These are phyloP conservation scores for Mesocricetus auratus DNA, from an alignment of 2,113 vertebrate genomes.

Conservation along the genomic window DNA sequence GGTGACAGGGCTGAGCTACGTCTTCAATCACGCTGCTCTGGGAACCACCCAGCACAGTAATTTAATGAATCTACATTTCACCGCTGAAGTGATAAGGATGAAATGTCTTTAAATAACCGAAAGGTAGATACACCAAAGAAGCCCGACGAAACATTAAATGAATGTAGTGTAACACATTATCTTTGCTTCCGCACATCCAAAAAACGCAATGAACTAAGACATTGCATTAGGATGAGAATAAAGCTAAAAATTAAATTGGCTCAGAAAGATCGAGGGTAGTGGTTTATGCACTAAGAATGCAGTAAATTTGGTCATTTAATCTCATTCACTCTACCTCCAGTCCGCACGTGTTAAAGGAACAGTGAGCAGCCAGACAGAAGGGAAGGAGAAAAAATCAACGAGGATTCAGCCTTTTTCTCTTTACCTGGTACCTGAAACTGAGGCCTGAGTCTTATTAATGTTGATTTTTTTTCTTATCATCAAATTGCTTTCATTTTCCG, in stretches of 20 bases:
- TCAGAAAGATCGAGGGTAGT: constrained; percentile 88
- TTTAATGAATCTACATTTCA: constrained; percentile 90
- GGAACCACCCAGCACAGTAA: constrained; percentile 82
- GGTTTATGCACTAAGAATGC: constrained; percentile 89
- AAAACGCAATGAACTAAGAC: constrained; percentile 92
- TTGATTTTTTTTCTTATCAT: constrained; percentile 76
- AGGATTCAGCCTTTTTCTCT: constrained; percentile 39
- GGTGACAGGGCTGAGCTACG: constrained; percentile 71
- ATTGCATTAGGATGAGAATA: constrained; percentile 91
- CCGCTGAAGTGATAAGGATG: constrained; percentile 89
- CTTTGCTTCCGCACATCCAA: constrained; percentile 91
- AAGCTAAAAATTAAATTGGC: constrained; percentile 92
- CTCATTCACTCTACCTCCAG: constrained; percentile 85
- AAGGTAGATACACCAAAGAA: constrained; percentile 90
- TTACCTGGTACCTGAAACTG: constrained; percentile 58
- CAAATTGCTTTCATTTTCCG: constrained; percentile 85
- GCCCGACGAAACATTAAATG: constrained; percentile 91
- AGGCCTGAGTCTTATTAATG: constrained; percentile 68
- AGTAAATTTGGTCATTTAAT: constrained; percentile 89
- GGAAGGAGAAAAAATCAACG: constrained; percentile 10
- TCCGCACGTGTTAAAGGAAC: constrained; percentile 81
- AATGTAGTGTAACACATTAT: constrained; percentile 92
- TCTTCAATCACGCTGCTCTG: constrained; percentile 79
- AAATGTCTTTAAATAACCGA: constrained; percentile 91
- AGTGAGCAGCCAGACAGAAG: constrained; percentile 57